phyloP scores from a whole-genome alignment of 2,888 invertebrate species.

The Agrotis ipsilon region DNA sequence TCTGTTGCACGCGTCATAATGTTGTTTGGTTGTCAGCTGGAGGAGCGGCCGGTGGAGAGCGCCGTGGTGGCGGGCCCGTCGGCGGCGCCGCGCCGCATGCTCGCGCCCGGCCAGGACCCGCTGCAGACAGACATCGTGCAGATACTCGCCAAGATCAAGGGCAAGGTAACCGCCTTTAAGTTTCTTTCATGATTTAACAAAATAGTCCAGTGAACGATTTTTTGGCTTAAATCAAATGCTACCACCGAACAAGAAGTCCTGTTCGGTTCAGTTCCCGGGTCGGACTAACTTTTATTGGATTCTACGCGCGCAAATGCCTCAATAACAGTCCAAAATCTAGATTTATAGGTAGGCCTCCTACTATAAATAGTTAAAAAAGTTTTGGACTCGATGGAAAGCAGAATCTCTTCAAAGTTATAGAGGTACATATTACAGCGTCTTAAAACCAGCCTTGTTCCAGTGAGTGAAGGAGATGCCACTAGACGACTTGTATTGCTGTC shows the following conservation, averaged over 20 bases:
- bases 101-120: constrained; percentile 69
- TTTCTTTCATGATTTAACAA: background rate
- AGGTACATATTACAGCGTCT: too few species aligned
- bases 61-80: constrained; percentile 72
- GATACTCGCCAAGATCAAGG: constrained; percentile 94
- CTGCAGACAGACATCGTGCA: constrained; percentile 93
- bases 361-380: too few species aligned
- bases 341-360: background rate
- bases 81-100: constrained; percentile 38
- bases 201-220: background rate
- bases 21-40: constrained; percentile 72
- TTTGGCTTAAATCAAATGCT: background rate
- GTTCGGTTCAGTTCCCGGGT: background rate
- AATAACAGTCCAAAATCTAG: background rate
- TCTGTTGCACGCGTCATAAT: background rate
- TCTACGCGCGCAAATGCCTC: background rate
- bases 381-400: too few species aligned
- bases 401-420: too few species aligned
- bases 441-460: too few species aligned
- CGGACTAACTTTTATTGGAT: background rate
- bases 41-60: constrained; percentile 80
- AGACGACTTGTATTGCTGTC: too few species aligned
- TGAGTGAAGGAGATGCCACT: too few species aligned
- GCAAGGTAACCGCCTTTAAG: constrained; percentile 84
- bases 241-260: background rate